Evolutionary conservation across 2,113 vertebrate species (phyloP).

Genomic region (Hemiscyllium ocellatum): DNA sequence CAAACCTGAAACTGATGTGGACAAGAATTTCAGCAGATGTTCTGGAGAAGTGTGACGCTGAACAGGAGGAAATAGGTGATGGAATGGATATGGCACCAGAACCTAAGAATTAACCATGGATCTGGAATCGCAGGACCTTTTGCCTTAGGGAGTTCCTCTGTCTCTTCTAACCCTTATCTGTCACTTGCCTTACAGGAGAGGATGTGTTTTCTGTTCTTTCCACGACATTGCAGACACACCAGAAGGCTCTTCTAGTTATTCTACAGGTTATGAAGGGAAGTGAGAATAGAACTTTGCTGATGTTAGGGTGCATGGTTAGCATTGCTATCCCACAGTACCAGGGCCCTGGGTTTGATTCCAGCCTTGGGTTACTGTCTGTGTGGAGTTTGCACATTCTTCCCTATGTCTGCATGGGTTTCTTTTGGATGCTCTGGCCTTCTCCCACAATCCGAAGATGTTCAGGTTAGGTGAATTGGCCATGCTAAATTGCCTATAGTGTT

Average conservation of each 20-base stretch:
- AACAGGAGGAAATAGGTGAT: neutral
- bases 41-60: neutral
- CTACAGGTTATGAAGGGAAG: neutral
- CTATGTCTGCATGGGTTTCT: too few species aligned
- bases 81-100: neutral
- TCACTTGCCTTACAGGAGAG: neutral
- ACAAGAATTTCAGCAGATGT: neutral
- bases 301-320: too few species aligned
- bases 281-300: neutral
- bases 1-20: neutral
- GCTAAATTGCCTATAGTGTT: too few species aligned
- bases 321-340: too few species aligned
- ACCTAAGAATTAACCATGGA: neutral
- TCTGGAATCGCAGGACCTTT: neutral
- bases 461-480: too few species aligned
- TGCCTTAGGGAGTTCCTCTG: neutral
- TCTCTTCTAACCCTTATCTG: neutral
- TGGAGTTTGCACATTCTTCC: too few species aligned
- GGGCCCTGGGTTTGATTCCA: too few species aligned
- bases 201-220: neutral
- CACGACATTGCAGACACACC: neutral
- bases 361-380: too few species aligned
- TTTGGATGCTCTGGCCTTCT: too few species aligned
- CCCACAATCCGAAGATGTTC: too few species aligned
- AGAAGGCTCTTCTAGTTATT: neutral